These are phyloP conservation scores for Drosophila arizonae DNA, from an alignment of 1,140 invertebrate species.

Conservation along the genomic window DNA sequence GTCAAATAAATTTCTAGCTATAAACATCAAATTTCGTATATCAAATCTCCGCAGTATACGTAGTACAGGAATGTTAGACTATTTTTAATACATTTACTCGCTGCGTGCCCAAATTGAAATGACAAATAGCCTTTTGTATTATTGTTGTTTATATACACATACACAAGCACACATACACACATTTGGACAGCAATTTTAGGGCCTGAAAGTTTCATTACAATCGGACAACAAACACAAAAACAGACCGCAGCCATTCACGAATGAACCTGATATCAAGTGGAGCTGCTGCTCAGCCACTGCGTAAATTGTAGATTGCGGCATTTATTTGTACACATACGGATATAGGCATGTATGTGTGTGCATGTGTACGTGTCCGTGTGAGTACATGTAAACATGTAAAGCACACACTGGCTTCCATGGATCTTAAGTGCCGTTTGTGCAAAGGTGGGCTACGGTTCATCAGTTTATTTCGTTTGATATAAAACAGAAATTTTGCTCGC, in stretches of 20 bases:
- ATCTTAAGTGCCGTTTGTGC: conserved; percentile 4
- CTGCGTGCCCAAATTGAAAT: conserved; percentile 1
- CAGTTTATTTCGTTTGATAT: conserved; percentile 10
- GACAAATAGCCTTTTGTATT: conserved; percentile 1
- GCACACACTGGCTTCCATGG: neutral
- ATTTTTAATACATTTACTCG: neutral
- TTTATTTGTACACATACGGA: neutral
- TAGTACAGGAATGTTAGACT: too few species aligned
- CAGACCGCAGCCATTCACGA: conserved; percentile 3
- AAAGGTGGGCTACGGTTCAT: conserved; percentile 1
- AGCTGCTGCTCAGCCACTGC: conserved; percentile 1
- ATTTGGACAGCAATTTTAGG: neutral
- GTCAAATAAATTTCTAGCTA: too few species aligned
- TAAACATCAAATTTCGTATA: too few species aligned
- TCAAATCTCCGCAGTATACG: too few species aligned
- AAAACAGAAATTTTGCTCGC: neutral
- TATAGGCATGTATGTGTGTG: neutral
- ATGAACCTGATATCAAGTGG: neutral
- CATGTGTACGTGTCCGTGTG: neutral
- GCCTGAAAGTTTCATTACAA: conserved; percentile 4
- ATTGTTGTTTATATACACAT: too few species aligned
- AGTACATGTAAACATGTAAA: conserved; percentile 1
- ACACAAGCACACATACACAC: too few species aligned
- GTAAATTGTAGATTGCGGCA: neutral
- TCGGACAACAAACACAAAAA: conserved; percentile 3